Base-by-base conservation (phyloP, 2,888 invertebrate genomes). In the Eurois occulta region DNA sequence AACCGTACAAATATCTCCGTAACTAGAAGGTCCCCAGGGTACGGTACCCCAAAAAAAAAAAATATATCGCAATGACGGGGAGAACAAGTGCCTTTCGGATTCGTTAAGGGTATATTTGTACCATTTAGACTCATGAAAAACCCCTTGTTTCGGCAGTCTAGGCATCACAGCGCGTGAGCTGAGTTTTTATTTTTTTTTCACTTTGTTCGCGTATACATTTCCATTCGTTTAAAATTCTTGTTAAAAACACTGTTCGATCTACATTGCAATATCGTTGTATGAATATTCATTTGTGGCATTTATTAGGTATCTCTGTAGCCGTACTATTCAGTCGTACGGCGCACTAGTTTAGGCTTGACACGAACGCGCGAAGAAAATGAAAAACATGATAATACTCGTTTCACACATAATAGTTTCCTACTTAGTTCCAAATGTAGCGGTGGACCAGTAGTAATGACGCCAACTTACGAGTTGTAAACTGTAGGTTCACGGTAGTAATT, bases 221-320 rank as follows among this genome's bases (percentile, higher is more conserved):
- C 48, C 35, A 77, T 68, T 65, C 24, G 72, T 83, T 77, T 70
- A 66, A 72, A 75, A 83, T 75, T 75, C 67, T 60, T 58, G 66
- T 68, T 69, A 83, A 72, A 83, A 83, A 80, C 38, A 41, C 38
- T 41, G 21, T 65, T 72, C 65, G 43, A 77, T 75, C 46, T 75
- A 60, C 69, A 75, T 69, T 75, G 77, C 75, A 72, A 72, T 73
- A 68, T 83, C 73, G 28, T 35, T 32, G 64, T 46, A 72, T 83
- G 77, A 83, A 85, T 86, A 80, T 86, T 85, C 71, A 85, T 79
- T 77, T 60, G 43, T 60, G n/a, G 67, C 43, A 74, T 85, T 82
- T 82, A 85, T 77, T 77, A 85, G 72, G 71, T 75, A 67, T 77
- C 58, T 60, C 35, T 72, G 21, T 55, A 52, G 13, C 52, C 28